Evolutionary conservation across 1,140 invertebrate genomes (phyloP), one percentile per base, ranked within the genome.

Genomic region (Drosophila parabipectinata): DNA sequence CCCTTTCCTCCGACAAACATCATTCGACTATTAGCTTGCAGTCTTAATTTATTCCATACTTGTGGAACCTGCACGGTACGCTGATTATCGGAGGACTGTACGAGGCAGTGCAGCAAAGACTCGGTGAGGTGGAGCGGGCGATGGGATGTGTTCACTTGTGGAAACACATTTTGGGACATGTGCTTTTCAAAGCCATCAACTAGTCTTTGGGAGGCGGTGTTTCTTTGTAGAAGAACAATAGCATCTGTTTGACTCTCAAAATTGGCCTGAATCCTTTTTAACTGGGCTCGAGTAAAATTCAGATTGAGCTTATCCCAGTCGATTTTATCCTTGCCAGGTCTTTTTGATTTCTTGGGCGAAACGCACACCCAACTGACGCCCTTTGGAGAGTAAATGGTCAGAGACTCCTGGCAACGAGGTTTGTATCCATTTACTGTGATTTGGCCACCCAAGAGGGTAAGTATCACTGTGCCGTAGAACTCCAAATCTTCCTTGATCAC

Each of bases 1-100:
- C 93, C 93, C 91, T 96, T 96, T 0, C 95, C 96, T 37, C 96
- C 96, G 59, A 92, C 91, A 1, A 95, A 59, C 5, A 95, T 67
- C 3, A 92, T 59, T 12, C 90, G 90, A 10, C 71, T 79, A 30
- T 21, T 26, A 0, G 30, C 12, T 26, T 63, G 62, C 21, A 91
- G 1, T 50, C 67, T 54, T 73, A 92, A 30, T 34, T 78, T 56
- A 32, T 59, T 64, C 91, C 93, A 93, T 21, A 91, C 75, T 55
- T 44, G 8, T 12, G 67, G 90, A 56, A 77, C 76, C 71, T 90
- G 55, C 77, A 92, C 69, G 67, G 74, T 69, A 56, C 75, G 82
- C 3, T 55, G 63, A 26, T 54, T 58, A 48, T 72, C 71, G 34
- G 63, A 73, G 0, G 32, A 76, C 53, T 87, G 82, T 9, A 93